Evolutionary conservation across 2,797 vertebrate genomes (phyloP), one percentile per base, ranked within the genome.

Genomic region (Coendou prehensilis): DNA sequence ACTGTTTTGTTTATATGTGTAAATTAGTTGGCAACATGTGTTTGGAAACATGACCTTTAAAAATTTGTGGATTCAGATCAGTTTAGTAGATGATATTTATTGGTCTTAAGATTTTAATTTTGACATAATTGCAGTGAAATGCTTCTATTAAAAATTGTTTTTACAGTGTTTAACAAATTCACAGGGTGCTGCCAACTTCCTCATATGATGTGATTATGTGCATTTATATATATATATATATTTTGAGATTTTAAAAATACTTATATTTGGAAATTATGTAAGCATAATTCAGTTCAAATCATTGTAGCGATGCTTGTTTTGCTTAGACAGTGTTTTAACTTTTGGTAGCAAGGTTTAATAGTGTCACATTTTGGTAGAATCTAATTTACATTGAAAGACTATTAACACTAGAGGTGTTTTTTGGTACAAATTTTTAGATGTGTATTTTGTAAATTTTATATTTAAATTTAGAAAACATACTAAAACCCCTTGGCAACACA

Each of bases 61-160:
- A 76, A 50, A 37, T 85, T 23, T 67, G 67, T 85, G 14, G 13
- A 64, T 96, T 93, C 73, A 95, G 89, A 61, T 82, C 71, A 89
- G 3, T 82, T 87, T 47, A 37, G 54, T 63, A 67, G n/a, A 17
- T 88, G 37, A 33, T 89, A 63, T 83, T 41, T 93, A 17, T 69
- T 86, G 63, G 9, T 86, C 4, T 83, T 87, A 67, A 83, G 63
- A 73, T 90, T 95, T 97, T 69, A 92, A 89, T 81, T 93, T 94
- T 91, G 73, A 95, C 37, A 52, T 89, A 59, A 87, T 91, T 84
- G 33, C 45, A 96, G 67, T 95, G 37, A 85, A 94, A 47, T 85
- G 23, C 47, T 95, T 71, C 45, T 78, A 30, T 71, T 95, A 92
- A 92, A 69, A 82, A 84, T 76, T 85, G 71, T 81, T 83, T 97